These are phyloP conservation scores for Numida meleagris DNA, from an alignment of 2,113 vertebrate genomes.

Conservation along the genomic window DNA sequence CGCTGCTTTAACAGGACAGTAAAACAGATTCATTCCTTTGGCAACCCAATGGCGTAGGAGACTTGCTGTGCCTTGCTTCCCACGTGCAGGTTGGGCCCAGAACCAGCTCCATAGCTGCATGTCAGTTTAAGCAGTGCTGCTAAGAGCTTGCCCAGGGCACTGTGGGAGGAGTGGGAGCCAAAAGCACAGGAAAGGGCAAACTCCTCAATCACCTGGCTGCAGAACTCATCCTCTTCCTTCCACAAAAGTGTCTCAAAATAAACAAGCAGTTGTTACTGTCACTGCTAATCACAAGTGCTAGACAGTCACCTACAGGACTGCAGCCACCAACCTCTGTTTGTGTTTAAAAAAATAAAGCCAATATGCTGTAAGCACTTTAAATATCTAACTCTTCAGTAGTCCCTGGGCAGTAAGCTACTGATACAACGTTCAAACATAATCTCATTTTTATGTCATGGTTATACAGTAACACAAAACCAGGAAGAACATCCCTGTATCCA, in stretches of 20 bases:
- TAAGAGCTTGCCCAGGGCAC: not conserved
- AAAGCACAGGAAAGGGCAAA: not conserved
- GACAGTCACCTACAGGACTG: not conserved
- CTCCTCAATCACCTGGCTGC: not conserved
- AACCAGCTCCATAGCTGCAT: not conserved
- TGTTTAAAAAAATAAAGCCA: not conserved
- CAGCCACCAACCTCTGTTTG: not conserved
- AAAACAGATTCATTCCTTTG: not conserved
- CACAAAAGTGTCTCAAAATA: not conserved
- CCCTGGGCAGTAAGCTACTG: not conserved
- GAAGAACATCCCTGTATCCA: not conserved
- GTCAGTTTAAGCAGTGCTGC: not conserved
- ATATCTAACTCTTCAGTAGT: not conserved
- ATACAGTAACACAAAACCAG: fast-evolving
- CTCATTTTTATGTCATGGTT: not conserved
- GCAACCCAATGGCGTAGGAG: fast-evolving
- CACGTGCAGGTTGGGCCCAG: not conserved
- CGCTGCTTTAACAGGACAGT: not conserved
- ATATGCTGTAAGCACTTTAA: not conserved
- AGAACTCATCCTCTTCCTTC: not conserved
- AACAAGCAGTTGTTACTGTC: not conserved
- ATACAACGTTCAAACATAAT: not conserved
- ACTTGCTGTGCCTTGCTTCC: not conserved
- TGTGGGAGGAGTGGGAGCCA: not conserved
- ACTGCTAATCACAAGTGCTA: not conserved